Evolutionary conservation across 1,140 invertebrate species (phyloP).

Genomic region (Heterodera carotae): DNA sequence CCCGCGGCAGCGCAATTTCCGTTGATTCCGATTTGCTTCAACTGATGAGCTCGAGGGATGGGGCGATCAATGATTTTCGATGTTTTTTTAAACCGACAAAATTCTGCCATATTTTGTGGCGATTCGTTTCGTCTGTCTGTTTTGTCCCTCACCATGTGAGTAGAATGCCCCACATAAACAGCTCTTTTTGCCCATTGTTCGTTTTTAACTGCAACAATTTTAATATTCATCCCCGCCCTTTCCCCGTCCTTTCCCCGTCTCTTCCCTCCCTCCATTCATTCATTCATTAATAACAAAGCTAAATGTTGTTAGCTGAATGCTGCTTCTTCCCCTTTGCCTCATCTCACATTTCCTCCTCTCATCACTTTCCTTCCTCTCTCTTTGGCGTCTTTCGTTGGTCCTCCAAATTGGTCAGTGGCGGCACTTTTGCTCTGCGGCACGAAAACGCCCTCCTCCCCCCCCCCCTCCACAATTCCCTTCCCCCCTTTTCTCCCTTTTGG

Average conservation of each 20-base stretch:
- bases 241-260: too few species aligned
- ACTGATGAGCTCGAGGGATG: neutral
- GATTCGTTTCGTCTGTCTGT: too few species aligned
- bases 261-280: neutral
- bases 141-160: too few species aligned
- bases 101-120: too few species aligned
- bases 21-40: conserved; percentile 70
- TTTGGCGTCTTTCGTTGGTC: neutral
- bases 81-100: too few species aligned
- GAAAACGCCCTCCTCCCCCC: too few species aligned
- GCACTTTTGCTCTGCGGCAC: neutral
- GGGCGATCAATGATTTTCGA: too few species aligned
- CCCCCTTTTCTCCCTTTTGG: too few species aligned
- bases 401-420: neutral
- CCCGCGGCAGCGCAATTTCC: conserved; percentile 80
- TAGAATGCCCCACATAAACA: too few species aligned
- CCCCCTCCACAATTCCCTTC: neutral
- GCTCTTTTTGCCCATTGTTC: neutral
- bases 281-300: neutral
- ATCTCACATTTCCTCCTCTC: too few species aligned
- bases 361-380: neutral
- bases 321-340: too few species aligned
- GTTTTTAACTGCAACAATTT: neutral
- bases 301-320: conserved; percentile 66
- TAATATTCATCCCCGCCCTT: too few species aligned